Conservation (phyloP, 2,888 invertebrate species). For the Altica lythri region DNA sequence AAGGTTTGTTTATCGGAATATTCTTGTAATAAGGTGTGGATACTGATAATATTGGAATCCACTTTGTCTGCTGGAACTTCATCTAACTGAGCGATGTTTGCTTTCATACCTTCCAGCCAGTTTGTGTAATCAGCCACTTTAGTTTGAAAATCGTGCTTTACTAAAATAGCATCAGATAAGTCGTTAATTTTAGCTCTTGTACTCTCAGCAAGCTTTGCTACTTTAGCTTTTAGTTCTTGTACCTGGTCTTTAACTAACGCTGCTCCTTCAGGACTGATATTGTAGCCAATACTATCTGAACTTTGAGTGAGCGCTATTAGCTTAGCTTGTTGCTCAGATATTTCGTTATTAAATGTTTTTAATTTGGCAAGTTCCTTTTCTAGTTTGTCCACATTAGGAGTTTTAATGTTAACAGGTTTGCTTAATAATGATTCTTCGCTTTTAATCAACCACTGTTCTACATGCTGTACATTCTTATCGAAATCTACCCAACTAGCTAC, state of each 20-base stretch:
- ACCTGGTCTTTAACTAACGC: slow-evolving; percentile 73
- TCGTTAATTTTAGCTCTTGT: slow-evolving; percentile 77
- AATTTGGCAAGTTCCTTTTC: slow-evolving; percentile 76
- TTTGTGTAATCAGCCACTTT: slow-evolving; percentile 78
- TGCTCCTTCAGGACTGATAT: slow-evolving; percentile 78
- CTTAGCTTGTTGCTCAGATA: slow-evolving; percentile 84
- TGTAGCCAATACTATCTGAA: slow-evolving; percentile 78
- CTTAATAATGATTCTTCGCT: slow-evolving; percentile 67
- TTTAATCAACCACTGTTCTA: slow-evolving; percentile 77
- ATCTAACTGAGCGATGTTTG: slow-evolving; percentile 76
- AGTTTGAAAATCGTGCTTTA: slow-evolving; percentile 81
- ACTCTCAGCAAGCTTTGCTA: slow-evolving; percentile 76
- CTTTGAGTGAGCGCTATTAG: slow-evolving; percentile 78
- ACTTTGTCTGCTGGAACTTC: slow-evolving; percentile 83
- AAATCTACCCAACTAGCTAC: slow-evolving; percentile 82
- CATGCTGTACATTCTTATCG: slow-evolving; percentile 74
- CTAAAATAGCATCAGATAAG: slow-evolving; percentile 79
- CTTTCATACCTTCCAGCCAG: slow-evolving; percentile 77
- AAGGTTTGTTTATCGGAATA: slow-evolving; percentile 81
- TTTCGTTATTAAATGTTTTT: slow-evolving; percentile 82
- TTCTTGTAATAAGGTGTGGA: slow-evolving; percentile 82
- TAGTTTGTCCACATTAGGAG: slow-evolving; percentile 74
- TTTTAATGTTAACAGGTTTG: slow-evolving; percentile 66
- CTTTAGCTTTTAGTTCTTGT: slow-evolving; percentile 72
- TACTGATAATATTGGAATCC: slow-evolving; percentile 75